These are phyloP conservation scores for Cephalopachus bancanus DNA, from an alignment of 2,797 vertebrate species.

Conservation along the genomic window DNA sequence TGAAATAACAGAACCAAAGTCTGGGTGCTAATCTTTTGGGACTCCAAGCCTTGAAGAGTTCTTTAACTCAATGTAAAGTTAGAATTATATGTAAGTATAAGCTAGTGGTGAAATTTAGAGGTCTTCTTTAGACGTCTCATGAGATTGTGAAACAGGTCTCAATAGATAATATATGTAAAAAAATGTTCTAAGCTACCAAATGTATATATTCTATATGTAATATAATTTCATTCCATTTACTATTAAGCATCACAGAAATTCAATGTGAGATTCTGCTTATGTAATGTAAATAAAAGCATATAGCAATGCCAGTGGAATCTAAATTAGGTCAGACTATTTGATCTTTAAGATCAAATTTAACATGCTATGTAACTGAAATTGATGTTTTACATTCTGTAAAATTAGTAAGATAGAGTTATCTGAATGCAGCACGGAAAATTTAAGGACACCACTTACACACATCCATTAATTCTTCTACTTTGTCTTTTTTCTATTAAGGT, in stretches of 20 bases:
- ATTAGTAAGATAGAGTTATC: background rate
- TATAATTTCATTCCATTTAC: background rate
- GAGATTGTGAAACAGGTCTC: conserved; percentile 11
- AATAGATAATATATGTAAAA: background rate
- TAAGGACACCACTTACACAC: background rate
- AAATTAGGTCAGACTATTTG: conserved; percentile 21
- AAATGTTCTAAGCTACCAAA: conserved; percentile 1
- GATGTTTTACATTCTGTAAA: conserved; percentile 14
- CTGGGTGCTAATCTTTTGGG: background rate
- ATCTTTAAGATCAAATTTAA: conserved; percentile 28
- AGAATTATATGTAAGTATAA: background rate
- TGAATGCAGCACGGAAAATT: conserved; percentile 16
- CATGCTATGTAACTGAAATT: background rate
- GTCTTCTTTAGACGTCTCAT: background rate
- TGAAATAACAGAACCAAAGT: conserved; percentile 29
- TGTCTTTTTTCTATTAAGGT: background rate
- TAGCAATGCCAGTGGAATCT: background rate
- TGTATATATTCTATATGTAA: background rate
- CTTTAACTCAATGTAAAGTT: conserved; percentile 29
- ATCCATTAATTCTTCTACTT: background rate
- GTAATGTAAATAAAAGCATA: conserved; percentile 39
- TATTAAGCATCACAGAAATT: conserved; percentile 42
- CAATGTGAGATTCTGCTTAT: background rate
- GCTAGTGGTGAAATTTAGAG: background rate
- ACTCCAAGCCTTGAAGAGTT: background rate